phyloP scores from a whole-genome alignment of 2,888 invertebrate species.

The Drosophila percnosoma region DNA sequence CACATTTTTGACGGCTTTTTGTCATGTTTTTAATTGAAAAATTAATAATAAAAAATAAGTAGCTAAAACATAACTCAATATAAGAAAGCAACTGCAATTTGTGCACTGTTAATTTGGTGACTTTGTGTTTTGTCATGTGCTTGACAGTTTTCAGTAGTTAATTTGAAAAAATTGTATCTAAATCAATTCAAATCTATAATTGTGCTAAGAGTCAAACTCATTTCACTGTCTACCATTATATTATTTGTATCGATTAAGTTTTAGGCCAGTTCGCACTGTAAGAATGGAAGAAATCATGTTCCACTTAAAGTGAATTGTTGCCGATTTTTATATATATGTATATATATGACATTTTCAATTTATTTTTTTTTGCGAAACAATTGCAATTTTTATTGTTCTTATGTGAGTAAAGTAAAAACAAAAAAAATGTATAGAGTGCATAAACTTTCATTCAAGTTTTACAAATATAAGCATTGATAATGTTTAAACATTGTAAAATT shows the following conservation, averaged over 20 bases:
- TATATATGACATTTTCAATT: conserved; percentile 16
- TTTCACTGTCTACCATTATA: background rate
- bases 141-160: background rate
- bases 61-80: background rate
- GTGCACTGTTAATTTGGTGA: conserved; percentile 35
- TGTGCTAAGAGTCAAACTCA: background rate
- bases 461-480: conserved; percentile 27
- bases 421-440: conserved; percentile 23
- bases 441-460: conserved; percentile 33
- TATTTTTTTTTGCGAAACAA: conserved; percentile 7
- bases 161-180: background rate
- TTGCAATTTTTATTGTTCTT: conserved; percentile 11
- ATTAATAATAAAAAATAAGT: background rate
- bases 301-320: conserved; percentile 27
- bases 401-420: conserved; percentile 48
- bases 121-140: conserved; percentile 22
- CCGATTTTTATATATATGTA: conserved; percentile 14
- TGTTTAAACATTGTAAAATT: conserved; percentile 9
- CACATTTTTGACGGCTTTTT: conserved; percentile 50
- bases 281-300: conserved; percentile 7
- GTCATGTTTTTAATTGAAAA: conserved; percentile 58
- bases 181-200: background rate
- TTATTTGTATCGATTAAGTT: conserved; percentile 10
- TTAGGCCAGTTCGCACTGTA: conserved; percentile 10
- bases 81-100: conserved; percentile 41